Conservation (phyloP, 2,113 vertebrate genomes). For the Aldabrachelys gigantea region DNA sequence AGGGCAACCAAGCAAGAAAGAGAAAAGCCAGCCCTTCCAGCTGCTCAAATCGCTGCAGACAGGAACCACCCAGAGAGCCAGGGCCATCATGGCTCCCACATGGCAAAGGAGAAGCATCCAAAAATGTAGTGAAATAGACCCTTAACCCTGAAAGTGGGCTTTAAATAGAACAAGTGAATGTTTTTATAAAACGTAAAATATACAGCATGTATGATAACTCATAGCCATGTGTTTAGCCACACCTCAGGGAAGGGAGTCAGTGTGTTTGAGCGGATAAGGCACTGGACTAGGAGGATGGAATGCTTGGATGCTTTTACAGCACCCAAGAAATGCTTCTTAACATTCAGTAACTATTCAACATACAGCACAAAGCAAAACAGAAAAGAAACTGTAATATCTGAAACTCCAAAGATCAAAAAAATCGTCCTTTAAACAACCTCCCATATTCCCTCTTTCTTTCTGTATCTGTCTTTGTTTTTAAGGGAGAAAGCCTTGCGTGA, state of each 20-base stretch:
- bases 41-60: neutral
- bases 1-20: neutral
- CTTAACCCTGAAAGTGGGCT: neutral
- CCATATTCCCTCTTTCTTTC: neutral
- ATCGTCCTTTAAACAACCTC: neutral
- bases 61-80: neutral
- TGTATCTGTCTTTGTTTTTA: neutral
- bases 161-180: neutral
- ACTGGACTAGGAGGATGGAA: neutral
- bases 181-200: neutral
- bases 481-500: neutral
- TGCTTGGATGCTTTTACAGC: neutral
- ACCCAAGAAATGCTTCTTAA: constrained; percentile 11
- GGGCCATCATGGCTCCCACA: neutral
- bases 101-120: neutral
- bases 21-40: neutral
- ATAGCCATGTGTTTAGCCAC: neutral
- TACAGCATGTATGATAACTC: neutral
- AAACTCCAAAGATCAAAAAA: constrained; percentile 3
- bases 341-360: neutral
- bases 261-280: neutral
- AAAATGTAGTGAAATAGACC: neutral
- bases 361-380: neutral
- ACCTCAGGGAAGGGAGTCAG: neutral
- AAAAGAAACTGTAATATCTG: neutral